Conservation (phyloP, 2,888 invertebrate genomes). For the Hemaris fuciformis region DNA sequence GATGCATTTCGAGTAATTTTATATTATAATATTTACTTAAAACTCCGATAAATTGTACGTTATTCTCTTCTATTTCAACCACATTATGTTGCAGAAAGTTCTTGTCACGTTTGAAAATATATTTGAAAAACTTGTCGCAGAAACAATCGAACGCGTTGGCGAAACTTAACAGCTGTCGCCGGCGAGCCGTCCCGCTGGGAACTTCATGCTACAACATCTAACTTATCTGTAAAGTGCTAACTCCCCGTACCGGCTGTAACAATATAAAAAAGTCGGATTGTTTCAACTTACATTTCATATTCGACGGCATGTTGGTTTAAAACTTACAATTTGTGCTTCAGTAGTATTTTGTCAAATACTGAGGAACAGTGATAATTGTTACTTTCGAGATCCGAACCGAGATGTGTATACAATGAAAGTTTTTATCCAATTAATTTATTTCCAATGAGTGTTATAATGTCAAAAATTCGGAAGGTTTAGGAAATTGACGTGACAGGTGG, state of each 20-base stretch:
- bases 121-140: neutral
- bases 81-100: neutral
- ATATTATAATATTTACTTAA: too few species aligned
- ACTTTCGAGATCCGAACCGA: too few species aligned
- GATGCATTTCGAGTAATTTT: too few species aligned
- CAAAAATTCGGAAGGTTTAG: too few species aligned
- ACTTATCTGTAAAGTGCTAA: neutral
- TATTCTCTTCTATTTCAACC: neutral
- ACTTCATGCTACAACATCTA: neutral
- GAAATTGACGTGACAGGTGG: too few species aligned
- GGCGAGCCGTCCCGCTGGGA: neutral
- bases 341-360: too few species aligned
- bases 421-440: too few species aligned
- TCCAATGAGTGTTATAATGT: too few species aligned
- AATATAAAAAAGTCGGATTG: neutral
- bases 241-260: neutral
- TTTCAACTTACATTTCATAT: neutral
- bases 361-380: too few species aligned
- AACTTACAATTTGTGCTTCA: too few species aligned
- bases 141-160: neutral
- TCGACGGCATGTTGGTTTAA: neutral
- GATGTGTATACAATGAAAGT: too few species aligned
- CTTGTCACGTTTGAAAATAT: neutral
- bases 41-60: neutral
- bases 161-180: neutral